These are phyloP conservation scores for Hirtodrosophila alboralis DNA, from an alignment of 2,888 invertebrate species.

Conservation along the genomic window DNA sequence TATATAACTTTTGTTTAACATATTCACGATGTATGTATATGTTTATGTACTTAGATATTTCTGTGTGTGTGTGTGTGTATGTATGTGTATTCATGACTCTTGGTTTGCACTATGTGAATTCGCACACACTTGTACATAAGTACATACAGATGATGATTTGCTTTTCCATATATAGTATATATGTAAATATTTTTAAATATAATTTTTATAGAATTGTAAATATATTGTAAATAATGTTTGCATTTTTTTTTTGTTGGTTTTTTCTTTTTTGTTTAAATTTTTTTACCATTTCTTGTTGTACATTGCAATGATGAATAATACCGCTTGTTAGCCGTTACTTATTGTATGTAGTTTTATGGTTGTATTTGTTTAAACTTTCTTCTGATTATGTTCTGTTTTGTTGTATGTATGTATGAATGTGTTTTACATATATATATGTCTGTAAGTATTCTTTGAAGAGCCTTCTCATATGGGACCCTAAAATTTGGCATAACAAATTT, in stretches of 20 bases:
- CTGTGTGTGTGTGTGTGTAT: constrained; percentile 31
- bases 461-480: constrained; percentile 11
- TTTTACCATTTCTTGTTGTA: constrained; percentile 65
- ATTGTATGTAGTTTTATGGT: constrained; percentile 62
- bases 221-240: constrained; percentile 78
- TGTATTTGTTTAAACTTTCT: constrained; percentile 52
- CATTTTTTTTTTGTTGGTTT: constrained; percentile 54
- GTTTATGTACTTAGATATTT: constrained; percentile 26
- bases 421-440: constrained; percentile 45
- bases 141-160: constrained; percentile 56
- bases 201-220: constrained; percentile 77
- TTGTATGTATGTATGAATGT: constrained; percentile 42
- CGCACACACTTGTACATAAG: constrained; percentile 16
- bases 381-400: constrained; percentile 53
- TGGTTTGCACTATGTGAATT: constrained; percentile 40
- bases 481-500: constrained; percentile 2
- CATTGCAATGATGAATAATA: constrained; percentile 67
- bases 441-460: constrained; percentile 28
- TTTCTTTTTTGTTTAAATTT: constrained; percentile 29
- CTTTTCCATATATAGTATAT: constrained; percentile 62
- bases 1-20: constrained; percentile 38
- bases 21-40: constrained; percentile 30
- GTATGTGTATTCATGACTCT: constrained; percentile 15
- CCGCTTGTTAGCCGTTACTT: constrained; percentile 57
- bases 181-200: constrained; percentile 79